Base-by-base conservation (phyloP, 2,888 invertebrate genomes). In the Lepidonotus clava region DNA sequence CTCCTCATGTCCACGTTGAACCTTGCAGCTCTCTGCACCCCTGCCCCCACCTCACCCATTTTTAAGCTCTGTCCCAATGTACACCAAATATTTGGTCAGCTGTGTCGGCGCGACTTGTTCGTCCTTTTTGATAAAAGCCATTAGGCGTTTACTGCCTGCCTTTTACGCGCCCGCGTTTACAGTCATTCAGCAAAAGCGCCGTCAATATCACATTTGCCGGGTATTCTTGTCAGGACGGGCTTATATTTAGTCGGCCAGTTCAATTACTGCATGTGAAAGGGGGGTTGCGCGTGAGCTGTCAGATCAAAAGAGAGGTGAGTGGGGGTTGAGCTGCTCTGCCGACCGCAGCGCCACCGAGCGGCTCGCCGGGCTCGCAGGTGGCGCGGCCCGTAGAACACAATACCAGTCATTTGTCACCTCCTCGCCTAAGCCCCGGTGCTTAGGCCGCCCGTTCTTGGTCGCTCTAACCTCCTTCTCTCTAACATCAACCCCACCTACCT, bases 231-330 rank as follows among this genome's bases (percentile, higher is more conserved):
- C 80, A 80, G 41, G 76, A 41, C 80, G 14, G 80, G 80, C 46
- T 80, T 80, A 51, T 46, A 80, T 80, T 41, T 80, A 46, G 51
- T 80, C 80, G 80, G 76, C 80, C 80, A 46, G 80, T 80, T 80
- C 80, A 80, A 80, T 80, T 80, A 80, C 46, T 24, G 24, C 80
- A 80, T 28, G 46, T 80, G 80, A 80, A 80, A 80, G 46, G 46
- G 41, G 80, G 51, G 32, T 46, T 21, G 80, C 11, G 51, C 80
- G 80, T 80, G 80, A 80, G 46, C 51, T 46, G 80, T 80, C 80
- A 80, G 80, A 80, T 80, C 80, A 80, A 80, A 80, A 41, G 80
- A 28, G 28, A 34, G 46, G 51, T 61, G 61, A 71, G 71, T 38
- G 71, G 21, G n/a, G 36, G 71, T 71, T 38, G 71, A 71, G 71